Evolutionary conservation across 2,888 invertebrate species (phyloP).

Genomic region (Mythimna vitellina): DNA sequence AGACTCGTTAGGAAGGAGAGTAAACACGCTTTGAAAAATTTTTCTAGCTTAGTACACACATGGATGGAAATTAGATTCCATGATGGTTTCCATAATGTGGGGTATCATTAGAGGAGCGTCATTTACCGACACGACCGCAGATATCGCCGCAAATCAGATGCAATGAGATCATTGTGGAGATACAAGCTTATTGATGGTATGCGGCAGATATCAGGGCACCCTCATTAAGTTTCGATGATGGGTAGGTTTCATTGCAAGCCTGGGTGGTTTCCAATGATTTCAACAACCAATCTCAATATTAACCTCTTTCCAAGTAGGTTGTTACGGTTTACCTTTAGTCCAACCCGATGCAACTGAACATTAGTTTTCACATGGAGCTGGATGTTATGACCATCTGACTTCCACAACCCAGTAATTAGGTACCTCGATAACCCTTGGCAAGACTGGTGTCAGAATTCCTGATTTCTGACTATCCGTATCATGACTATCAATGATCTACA

Average conservation of each 20-base stretch:
- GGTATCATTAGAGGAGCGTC: constrained; percentile 45
- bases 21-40: constrained; percentile 71
- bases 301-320: too few relatives aligned
- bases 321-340: too few relatives aligned
- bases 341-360: too few relatives aligned
- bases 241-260: background rate
- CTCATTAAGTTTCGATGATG: background rate
- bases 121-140: constrained; percentile 50
- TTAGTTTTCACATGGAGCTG: too few relatives aligned
- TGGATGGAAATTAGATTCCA: constrained; percentile 55
- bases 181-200: constrained; percentile 26
- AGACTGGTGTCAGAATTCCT: too few relatives aligned
- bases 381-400: too few relatives aligned
- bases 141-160: constrained; percentile 49
- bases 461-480: too few relatives aligned
- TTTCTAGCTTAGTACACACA: constrained; percentile 65
- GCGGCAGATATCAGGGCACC: constrained; percentile 8
- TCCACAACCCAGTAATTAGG: too few relatives aligned
- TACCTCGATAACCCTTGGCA: too few relatives aligned
- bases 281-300: background rate
- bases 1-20: constrained; percentile 71
- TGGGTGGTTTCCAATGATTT: background rate
- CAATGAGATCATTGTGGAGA: constrained; percentile 44
- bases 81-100: constrained; percentile 43
- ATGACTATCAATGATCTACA: too few relatives aligned